These are phyloP conservation scores for Cephus cinctus DNA, from an alignment of 1,140 invertebrate genomes.

Conservation along the genomic window DNA sequence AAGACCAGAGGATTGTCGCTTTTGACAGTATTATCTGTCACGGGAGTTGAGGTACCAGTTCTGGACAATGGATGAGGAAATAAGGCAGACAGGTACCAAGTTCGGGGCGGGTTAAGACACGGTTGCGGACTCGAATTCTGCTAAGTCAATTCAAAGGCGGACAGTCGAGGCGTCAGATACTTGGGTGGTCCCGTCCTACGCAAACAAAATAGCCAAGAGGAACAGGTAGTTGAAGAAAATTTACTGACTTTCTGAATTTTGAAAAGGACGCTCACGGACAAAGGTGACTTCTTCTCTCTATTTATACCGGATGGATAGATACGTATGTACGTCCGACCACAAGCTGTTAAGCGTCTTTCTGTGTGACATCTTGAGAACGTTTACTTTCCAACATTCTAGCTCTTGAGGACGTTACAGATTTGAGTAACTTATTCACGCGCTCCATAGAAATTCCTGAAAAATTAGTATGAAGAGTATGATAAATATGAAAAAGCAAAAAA, in stretches of 20 bases:
- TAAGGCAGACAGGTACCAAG: too few species aligned
- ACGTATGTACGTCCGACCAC: neutral
- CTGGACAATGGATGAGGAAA: too few species aligned
- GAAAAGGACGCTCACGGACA: conserved; percentile 5
- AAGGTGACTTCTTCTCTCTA: neutral
- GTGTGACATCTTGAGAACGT: neutral
- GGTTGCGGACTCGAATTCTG: conserved; percentile 35
- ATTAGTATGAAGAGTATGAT: too few species aligned
- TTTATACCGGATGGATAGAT: neutral
- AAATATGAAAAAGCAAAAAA: too few species aligned
- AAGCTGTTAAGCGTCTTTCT: neutral
- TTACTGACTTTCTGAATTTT: conserved; percentile 46
- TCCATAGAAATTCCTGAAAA: too few species aligned
- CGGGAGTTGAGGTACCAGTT: too few species aligned
- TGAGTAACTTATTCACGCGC: too few species aligned
- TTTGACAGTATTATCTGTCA: too few species aligned
- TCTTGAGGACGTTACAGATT: too few species aligned
- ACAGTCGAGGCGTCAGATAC: conserved; percentile 40
- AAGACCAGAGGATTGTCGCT: too few species aligned
- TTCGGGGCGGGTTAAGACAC: too few species aligned
- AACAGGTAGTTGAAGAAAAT: conserved; percentile 45
- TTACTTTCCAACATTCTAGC: too few species aligned
- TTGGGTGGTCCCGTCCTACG: conserved; percentile 50
- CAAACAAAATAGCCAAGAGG: conserved; percentile 39
- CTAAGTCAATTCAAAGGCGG: conserved; percentile 42